Percentiles rank a stretch among this genome's conserved stretches.
Evolutionary conservation across 1,140 invertebrate genomes (phyloP).

Genomic region (Calosoma granatense): DNA sequence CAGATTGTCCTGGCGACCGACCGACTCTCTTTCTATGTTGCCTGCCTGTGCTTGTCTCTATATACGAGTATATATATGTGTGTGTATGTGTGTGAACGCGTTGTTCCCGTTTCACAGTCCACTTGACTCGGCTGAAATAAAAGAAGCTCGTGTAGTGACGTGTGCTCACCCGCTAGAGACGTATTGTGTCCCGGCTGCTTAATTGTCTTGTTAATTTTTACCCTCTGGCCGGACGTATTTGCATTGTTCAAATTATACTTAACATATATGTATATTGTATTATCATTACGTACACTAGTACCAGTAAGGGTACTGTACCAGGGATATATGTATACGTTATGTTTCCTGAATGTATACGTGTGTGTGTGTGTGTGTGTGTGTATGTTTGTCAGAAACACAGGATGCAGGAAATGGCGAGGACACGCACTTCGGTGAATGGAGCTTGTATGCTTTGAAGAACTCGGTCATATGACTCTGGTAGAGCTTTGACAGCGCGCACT

Average conservation of each 20-base stretch:
- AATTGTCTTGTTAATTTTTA: slow-evolving; percentile 17
- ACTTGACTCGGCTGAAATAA: not conserved
- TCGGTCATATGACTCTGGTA: no score
- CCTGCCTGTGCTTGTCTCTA: no score
- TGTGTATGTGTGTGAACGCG: no score
- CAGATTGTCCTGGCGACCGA: not conserved
- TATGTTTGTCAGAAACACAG: no score
- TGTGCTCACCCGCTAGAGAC: not conserved
- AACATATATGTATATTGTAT: slow-evolving; percentile 18
- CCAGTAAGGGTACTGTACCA: not conserved
- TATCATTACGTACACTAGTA: not conserved
- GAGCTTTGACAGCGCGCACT: no score
- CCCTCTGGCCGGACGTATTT: slow-evolving; percentile 13
- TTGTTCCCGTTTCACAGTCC: not conserved
- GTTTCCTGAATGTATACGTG: no score
- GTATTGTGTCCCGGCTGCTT: not conserved
- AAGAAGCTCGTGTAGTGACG: not conserved
- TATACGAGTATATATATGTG: no score
- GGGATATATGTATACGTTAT: not conserved
- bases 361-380: no score
- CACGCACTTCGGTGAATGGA: no score
- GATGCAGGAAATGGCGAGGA: no score
- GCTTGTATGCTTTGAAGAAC: no score
- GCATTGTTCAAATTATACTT: slow-evolving; percentile 18
- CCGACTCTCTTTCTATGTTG: no score